Evolutionary conservation across 2,888 invertebrate species (phyloP).

Genomic region (Hirtodrosophila duncani): DNA sequence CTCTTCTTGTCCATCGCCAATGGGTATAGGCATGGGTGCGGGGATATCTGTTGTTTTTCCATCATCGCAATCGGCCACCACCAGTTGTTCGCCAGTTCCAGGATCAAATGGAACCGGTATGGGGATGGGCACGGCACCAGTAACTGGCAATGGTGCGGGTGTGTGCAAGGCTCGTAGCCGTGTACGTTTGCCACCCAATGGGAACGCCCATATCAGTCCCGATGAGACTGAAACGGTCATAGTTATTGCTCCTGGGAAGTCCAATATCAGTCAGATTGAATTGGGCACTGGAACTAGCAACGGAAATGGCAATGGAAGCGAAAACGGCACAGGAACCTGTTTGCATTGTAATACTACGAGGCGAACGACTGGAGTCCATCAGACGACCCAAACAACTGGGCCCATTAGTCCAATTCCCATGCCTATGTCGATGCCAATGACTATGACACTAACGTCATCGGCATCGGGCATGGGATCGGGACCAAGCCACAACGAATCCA

Average conservation of each 20-base stretch:
- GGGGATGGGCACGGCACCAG: conserved; percentile 1
- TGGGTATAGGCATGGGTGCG: conserved; percentile 31
- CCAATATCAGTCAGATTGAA: conserved; percentile 20
- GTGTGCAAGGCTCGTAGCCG: too few species aligned
- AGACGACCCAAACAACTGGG: conserved; percentile 79
- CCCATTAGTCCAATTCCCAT: conserved; percentile 78
- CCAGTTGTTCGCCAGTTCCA: conserved; percentile 36
- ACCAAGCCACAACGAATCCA: conserved; percentile 2
- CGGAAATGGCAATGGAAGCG: too few species aligned
- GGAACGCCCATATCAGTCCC: too few species aligned
- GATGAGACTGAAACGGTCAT: conserved; percentile 51
- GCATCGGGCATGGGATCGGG: conserved; percentile 1
- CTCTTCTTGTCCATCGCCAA: conserved; percentile 34
- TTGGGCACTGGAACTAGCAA: too few species aligned
- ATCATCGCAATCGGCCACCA: too few species aligned
- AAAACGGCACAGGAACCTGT: conserved; percentile 66
- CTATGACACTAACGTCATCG: conserved; percentile 18
- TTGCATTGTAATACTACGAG: conserved; percentile 77
- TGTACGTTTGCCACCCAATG: too few species aligned
- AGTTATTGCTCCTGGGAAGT: conserved; percentile 56
- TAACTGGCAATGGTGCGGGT: background rate
- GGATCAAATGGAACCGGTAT: conserved; percentile 5
- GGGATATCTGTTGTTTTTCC: conserved; percentile 32
- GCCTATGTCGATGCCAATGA: conserved; percentile 39
- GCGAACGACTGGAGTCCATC: conserved; percentile 78